Evolutionary conservation across 2,113 vertebrate genomes (phyloP), one percentile per base, ranked within the genome.

Genomic region (Epinephelus lanceolatus): DNA sequence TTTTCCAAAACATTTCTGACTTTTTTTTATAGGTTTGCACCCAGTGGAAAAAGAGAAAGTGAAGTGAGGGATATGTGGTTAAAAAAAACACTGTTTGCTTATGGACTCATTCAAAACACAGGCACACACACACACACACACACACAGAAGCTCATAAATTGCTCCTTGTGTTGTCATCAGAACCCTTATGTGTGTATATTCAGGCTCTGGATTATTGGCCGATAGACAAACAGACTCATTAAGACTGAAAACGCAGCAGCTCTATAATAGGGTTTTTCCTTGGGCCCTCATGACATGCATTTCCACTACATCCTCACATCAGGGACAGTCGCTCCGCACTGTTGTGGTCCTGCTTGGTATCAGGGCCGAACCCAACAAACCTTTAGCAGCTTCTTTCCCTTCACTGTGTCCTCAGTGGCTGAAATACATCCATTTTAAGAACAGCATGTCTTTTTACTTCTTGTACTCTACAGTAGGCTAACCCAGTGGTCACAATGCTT

Each of bases 181-280:
- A 63, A 52, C 56, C n/a, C 0, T 33, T 53, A 19, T 57, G 63
- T 59, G 49, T 68, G 78, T 80, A 25, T 80, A 63, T 85, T 82
- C 70, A 80, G 79, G 72, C 53, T 68, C 30, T 63, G 83, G 55
- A 66, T 83, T 77, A 82, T 71, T 86, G 69, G 84, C 76, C 71
- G 49, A 83, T 62, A 82, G 71, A 84, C 81, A 84, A 90, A 83
- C 81, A 70, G 47, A 27, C 71, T 77, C 62, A 80, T 86, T 86
- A 62, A 69, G 80, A 57, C 21, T 76, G 61, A 76, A 81, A 83
- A 83, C 80, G 78, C 83, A 76, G 74, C 69, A 45, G 80, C 60
- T 80, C 53, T 77, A 33, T 78, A 53, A 25, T 14, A 56, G 6
- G 25, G 15, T 27, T 74, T 27, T 62, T 65, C 42, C 37, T 37